phyloP scores from a whole-genome alignment of 2,113 vertebrate species.

The Tauraco erythrolophus region DNA sequence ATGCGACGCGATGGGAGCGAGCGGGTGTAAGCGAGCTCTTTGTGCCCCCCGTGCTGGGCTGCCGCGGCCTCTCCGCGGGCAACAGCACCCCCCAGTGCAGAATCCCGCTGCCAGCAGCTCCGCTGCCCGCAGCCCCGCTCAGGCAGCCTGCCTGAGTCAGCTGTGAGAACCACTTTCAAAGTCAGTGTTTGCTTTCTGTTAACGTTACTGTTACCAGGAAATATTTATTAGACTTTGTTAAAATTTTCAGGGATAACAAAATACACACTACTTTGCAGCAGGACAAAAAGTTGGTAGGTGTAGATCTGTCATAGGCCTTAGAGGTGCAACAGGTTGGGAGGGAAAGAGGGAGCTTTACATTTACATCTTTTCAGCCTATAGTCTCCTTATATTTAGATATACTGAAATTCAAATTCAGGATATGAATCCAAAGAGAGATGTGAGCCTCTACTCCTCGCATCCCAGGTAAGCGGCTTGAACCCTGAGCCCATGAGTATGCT shows the following conservation, averaged over 20 bases:
- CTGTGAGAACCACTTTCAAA: not conserved
- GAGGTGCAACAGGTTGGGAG: fast-evolving
- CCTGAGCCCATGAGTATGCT: not conserved
- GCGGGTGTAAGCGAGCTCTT: fast-evolving
- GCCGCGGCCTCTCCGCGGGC: not conserved
- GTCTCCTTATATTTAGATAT: not conserved
- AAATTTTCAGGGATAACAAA: fast-evolving
- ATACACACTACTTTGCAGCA: fast-evolving
- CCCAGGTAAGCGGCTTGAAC: not conserved
- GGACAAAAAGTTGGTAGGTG: fast-evolving
- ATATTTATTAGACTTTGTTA: fast-evolving
- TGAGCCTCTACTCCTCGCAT: fast-evolving
- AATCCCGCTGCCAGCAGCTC: not conserved
- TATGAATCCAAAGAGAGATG: not conserved
- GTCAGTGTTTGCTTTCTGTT: fast-evolving
- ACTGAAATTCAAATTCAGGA: not conserved
- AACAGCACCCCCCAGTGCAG: not conserved
- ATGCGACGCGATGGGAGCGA: no score
- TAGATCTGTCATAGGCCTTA: fast-evolving
- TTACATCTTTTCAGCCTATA: not conserved
- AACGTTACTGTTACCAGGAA: fast-evolving
- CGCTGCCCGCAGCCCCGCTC: not conserved
- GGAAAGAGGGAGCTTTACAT: no score
- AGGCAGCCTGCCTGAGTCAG: no score
- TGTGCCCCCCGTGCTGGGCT: fast-evolving